These are phyloP conservation scores for Eptatretus burgeri DNA, from an alignment of 2,113 vertebrate species.

Conservation along the genomic window DNA sequence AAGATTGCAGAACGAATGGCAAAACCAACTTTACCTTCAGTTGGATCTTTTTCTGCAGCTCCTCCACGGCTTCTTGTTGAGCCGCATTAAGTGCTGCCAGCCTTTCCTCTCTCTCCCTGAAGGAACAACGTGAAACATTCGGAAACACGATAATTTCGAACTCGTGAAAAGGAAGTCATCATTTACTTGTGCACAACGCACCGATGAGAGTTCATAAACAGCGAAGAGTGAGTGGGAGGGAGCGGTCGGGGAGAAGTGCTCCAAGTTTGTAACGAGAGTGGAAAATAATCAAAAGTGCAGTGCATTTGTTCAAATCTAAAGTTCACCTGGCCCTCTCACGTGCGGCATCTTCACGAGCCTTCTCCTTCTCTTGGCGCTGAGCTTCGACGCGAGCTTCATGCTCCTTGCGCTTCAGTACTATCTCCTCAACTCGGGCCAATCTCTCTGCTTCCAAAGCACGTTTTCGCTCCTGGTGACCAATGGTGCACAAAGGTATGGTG, in stretches of 20 bases:
- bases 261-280: not conserved
- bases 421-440: conserved; percentile 70
- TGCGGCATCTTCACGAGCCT: conserved; percentile 68
- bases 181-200: too few relatives aligned
- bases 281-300: not conserved
- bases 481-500: not conserved
- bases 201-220: too few relatives aligned
- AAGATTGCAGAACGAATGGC: not conserved
- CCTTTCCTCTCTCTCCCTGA: conserved; percentile 66
- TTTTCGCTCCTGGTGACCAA: conserved; percentile 46
- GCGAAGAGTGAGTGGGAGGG: not conserved
- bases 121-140: not conserved
- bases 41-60: conserved; percentile 94
- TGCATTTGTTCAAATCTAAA: not conserved
- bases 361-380: conserved; percentile 76
- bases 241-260: not conserved
- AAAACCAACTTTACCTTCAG: conserved; percentile 34
- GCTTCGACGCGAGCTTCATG: conserved; percentile 83
- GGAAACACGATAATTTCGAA: too few relatives aligned
- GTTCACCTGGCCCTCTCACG: conserved; percentile 62
- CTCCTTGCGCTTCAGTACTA: conserved; percentile 50
- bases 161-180: too few relatives aligned
- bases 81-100: conserved; percentile 79
- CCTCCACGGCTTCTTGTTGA: conserved; percentile 91
- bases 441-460: conserved; percentile 65